Base-by-base conservation (phyloP, 2,113 vertebrate genomes). In the Furnarius figulus region DNA sequence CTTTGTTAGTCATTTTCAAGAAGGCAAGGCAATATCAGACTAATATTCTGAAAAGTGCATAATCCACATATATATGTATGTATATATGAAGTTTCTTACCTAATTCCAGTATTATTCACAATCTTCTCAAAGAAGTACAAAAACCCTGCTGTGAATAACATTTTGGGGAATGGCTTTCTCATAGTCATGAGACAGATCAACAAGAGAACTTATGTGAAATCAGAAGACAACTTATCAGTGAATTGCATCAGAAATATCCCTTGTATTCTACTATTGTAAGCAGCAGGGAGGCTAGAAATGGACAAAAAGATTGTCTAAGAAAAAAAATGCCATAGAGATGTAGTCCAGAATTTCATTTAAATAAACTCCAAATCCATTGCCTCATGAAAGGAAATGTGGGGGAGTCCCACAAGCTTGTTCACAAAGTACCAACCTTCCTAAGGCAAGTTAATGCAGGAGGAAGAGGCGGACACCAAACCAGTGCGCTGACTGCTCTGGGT, bases 141-240 rank as follows among this genome's bases (percentile, higher is more conserved):
- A 92, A 91, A 42, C 9, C n/a, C 83, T 81, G 85, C 70, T 87
- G 66, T 81, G 87, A 85, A 71, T 47, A 75, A 65, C 30, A 39
- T 85, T 93, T 75, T 73, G 61, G 46, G 72, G 31, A 83, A 33
- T 74, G 87, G 40, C 21, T 84, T 94, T 97, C 83, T 91, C 50
- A 70, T 14, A 93, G 84, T 59, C 77, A 75, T 52, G 61, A 81
- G 28, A 53, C 9, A 85, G 78, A 58, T 89, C 37, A 84, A 65
- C 55, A 77, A 81, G 46, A 74, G 87, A 93, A 72, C 31, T 91
- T 84, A 65, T 7, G n/a, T 87, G 68, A 93, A 86, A 95, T 73
- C 35, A 52, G 35, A 87, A 61, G 49, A 76, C 39, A 87, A 9
- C n/a, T 73, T 87, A 89, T 22, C 21, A 2, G 42, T 42, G 88